Conservation (phyloP, 2,888 invertebrate species). For the Drosophila meridionalis region DNA sequence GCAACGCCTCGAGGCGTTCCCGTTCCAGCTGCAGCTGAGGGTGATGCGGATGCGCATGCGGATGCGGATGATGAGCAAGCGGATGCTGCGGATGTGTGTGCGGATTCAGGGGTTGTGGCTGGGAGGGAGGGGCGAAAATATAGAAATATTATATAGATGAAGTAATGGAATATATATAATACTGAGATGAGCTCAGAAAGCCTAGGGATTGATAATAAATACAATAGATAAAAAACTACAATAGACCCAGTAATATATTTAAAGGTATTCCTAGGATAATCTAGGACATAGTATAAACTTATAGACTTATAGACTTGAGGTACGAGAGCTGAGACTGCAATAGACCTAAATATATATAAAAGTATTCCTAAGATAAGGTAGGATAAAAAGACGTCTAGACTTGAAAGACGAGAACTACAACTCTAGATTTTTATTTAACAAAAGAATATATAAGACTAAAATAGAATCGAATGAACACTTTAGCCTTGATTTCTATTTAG, state of each 20-base stretch:
- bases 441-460: too few species aligned
- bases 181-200: background rate
- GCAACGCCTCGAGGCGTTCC: conserved; percentile 71
- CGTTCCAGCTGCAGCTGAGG: conserved; percentile 76
- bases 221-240: too few species aligned
- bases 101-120: conserved; percentile 31
- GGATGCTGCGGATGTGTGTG: conserved; percentile 56
- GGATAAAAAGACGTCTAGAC: background rate
- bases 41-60: conserved; percentile 70
- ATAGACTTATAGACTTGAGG: too few species aligned
- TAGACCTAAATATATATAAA: background rate
- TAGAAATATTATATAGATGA: background rate
- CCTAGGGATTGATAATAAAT: too few species aligned
- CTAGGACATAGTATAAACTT: too few species aligned
- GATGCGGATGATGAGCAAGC: conserved; percentile 48
- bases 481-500: too few species aligned
- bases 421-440: too few species aligned
- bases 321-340: background rate
- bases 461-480: too few species aligned
- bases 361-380: background rate
- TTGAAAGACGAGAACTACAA: background rate
- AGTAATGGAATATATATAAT: background rate
- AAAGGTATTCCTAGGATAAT: too few species aligned
- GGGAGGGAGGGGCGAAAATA: too few species aligned
- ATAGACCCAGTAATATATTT: too few species aligned